These are phyloP conservation scores for Brachyrhaphis roseni DNA, from an alignment of 2,797 vertebrate species.

Conservation along the genomic window DNA sequence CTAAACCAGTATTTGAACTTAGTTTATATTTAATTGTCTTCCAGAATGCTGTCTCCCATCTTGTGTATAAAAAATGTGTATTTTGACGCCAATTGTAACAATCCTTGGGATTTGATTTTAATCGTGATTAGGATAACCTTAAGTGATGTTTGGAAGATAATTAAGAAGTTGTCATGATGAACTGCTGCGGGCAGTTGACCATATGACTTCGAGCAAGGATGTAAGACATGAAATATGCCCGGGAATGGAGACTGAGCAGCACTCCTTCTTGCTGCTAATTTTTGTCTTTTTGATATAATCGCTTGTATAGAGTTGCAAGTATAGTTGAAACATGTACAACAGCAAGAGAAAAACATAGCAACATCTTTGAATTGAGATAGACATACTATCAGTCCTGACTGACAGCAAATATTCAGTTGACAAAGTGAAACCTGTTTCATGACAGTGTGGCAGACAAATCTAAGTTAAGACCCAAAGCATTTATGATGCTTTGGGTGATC, in stretches of 20 bases:
- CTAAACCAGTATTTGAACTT: slow-evolving; percentile 46
- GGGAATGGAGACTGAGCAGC: background rate
- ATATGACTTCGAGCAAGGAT: background rate
- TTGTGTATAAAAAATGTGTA: background rate
- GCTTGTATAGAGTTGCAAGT: background rate
- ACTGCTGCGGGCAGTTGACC: background rate
- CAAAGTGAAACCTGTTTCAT: background rate
- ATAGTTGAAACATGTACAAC: background rate
- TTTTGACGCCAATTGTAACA: background rate
- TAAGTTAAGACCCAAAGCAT: background rate
- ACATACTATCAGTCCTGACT: background rate
- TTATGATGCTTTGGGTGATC: background rate
- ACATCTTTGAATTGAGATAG: background rate
- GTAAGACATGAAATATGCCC: background rate
- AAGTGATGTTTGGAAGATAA: background rate
- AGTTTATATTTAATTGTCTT: slow-evolving; percentile 9
- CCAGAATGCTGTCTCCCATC: background rate
- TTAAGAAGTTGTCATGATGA: background rate
- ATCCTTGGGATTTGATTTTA: background rate
- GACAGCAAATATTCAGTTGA: background rate
- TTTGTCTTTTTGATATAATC: background rate
- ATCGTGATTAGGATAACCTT: background rate
- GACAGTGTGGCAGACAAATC: background rate
- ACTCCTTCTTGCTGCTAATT: background rate
- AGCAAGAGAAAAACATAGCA: background rate